Conservation (phyloP, 2,888 invertebrate species). For the Drosophila villosipedis region DNA sequence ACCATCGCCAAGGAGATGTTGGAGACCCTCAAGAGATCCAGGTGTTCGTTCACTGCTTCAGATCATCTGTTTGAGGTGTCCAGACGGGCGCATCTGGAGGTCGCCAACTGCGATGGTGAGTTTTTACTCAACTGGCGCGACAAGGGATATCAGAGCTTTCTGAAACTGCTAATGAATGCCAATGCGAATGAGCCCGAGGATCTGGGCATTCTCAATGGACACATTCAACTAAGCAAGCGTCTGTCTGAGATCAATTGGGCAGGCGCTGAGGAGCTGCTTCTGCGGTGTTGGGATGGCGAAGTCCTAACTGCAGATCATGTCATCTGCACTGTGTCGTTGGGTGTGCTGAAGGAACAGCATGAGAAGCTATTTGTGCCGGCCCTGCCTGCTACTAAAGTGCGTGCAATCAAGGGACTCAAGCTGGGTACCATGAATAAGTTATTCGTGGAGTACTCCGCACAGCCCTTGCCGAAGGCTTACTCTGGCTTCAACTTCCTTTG, state of each 20-base stretch:
- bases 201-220: conserved; percentile 79
- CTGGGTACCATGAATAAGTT: conserved; percentile 88
- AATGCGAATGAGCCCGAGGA: conserved; percentile 43
- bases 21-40: conserved; percentile 87
- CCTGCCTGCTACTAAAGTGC: conserved; percentile 85
- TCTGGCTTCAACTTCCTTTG: conserved; percentile 87
- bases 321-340: conserved; percentile 87
- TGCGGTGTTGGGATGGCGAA: conserved; percentile 83
- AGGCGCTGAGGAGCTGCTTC: conserved; percentile 32
- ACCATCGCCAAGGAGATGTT: conserved; percentile 86
- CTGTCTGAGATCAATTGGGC: conserved; percentile 73
- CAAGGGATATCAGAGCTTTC: conserved; percentile 89
- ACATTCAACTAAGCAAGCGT: conserved; percentile 67
- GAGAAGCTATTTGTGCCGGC: conserved; percentile 85
- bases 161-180: conserved; percentile 88
- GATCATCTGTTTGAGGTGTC: conserved; percentile 89
- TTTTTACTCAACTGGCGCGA: conserved; percentile 90
- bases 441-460: conserved; percentile 87
- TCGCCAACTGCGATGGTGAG: conserved; percentile 89
- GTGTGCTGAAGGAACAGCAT: conserved; percentile 86
- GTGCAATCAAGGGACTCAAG: conserved; percentile 86
- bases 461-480: conserved; percentile 86
- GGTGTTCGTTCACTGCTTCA: conserved; percentile 86
- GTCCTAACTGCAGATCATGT: conserved; percentile 86
- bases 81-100: conserved; percentile 87